A percentile compares a stretch with the other conserved stretches of the same genome.
Conservation (phyloP, 2,113 vertebrate genomes). For the Seriola rivoliana region DNA sequence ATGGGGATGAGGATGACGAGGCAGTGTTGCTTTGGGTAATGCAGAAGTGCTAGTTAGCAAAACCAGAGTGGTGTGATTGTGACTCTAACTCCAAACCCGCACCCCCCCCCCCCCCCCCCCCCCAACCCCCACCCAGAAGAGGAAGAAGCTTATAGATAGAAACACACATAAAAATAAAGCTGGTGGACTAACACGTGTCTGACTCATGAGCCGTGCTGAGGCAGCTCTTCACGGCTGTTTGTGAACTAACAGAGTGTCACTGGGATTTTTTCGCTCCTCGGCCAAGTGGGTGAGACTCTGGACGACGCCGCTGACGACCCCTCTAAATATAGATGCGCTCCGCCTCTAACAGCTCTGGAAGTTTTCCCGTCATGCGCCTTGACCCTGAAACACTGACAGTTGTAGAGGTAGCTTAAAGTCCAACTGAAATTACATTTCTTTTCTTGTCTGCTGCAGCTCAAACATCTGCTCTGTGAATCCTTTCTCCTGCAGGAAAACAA, state of each 20-base stretch:
- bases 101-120: not conserved
- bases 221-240: constrained; percentile 43
- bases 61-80: constrained; percentile 62
- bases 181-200: constrained; percentile 30
- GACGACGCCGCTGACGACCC: constrained; percentile 4
- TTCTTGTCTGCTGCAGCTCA: not conserved
- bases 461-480: too few relatives aligned
- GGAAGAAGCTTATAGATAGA: not conserved
- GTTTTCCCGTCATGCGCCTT: constrained; percentile 31
- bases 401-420: constrained; percentile 8
- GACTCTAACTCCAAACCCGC: constrained; percentile 50
- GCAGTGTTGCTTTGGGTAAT: constrained; percentile 85
- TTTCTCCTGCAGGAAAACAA: too few relatives aligned
- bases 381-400: not conserved
- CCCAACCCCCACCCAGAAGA: not conserved
- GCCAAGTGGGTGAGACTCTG: constrained; percentile 42
- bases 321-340: constrained; percentile 62
- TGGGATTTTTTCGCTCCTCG: not conserved
- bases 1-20: constrained; percentile 77
- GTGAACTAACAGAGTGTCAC: constrained; percentile 50
- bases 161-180: not conserved
- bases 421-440: not conserved
- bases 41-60: constrained; percentile 17
- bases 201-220: not conserved
- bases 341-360: constrained; percentile 48